Evolutionary conservation across 2,113 vertebrate genomes (phyloP).

Genomic region (Globicephala melas): DNA sequence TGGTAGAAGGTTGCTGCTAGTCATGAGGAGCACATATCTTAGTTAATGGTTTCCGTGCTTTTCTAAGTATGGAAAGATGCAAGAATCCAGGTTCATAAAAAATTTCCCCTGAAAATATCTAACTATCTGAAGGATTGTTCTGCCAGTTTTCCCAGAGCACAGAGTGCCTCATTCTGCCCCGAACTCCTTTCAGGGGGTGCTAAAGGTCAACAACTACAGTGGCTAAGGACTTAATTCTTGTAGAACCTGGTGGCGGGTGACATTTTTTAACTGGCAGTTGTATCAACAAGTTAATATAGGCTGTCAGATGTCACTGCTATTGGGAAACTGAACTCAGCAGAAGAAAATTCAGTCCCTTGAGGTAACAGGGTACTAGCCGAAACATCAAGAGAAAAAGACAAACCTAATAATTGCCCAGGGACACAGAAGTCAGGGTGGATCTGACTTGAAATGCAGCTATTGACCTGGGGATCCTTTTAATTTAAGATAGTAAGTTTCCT

Average conservation of each 20-base stretch:
- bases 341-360: background rate
- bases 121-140: background rate
- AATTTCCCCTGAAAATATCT: background rate
- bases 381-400: background rate
- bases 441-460: background rate
- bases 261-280: background rate
- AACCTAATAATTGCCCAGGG: background rate
- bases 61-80: background rate
- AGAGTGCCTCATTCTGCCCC: background rate
- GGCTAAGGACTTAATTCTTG: background rate
- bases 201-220: background rate
- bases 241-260: background rate
- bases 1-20: background rate
- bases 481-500: background rate
- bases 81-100: background rate
- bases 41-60: background rate
- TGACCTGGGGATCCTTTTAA: background rate
- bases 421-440: background rate
- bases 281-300: background rate
- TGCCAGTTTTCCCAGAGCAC: background rate
- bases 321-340: background rate
- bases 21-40: too few relatives aligned
- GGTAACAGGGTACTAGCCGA: background rate
- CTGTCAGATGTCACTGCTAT: background rate
- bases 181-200: background rate